Base-by-base conservation (phyloP, 2,797 vertebrate genomes). In the Enoplosus armatus region DNA sequence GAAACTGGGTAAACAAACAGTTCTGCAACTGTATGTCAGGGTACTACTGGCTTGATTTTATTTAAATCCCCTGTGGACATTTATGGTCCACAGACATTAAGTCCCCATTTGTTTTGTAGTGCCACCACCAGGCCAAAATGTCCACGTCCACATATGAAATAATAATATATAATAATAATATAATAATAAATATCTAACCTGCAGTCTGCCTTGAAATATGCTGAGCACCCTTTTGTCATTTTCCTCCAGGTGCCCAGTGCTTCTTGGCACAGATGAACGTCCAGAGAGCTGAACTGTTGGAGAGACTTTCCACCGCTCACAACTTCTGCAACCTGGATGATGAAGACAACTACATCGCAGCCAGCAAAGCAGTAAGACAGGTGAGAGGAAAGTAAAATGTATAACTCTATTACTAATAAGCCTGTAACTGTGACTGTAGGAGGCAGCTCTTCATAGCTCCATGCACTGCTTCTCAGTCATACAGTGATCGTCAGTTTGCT, bases 291-390 rank as follows among this genome's bases (percentile, higher is more conserved):
- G 98, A 99, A 77, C 96, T 99, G 88, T 79, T 99, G 85, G 98
- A 99, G 92, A 96, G 98, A 84, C 94, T 99, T 24, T 98, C 97
- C 41, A 98, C 95, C 10, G 97, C 97, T 74, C 96, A 97, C 87
- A 97, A 97, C 84, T 97, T 99, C 90, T 95, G 96, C 67, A 98
- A 96, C 81, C 95, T 99, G 95, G 98, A 99, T 0, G 97, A 98
- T 7, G 96, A 97, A 76, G 96, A 97, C 47, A 98, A 97, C 90
- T 98, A 97, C 82, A 95, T 84, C 1, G 96, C 96, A 56, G 98
- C 97, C 27, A 97, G 95, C 87, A 99, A 97, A 94, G 98, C 98
- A 9, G 86, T 99, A 12, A 95, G 97, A 88, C 98, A 99, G 96
- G 98, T 98, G 39, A 72, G 77, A 51, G 24, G 3, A 60, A 18